Base-by-base conservation (phyloP, 1,140 invertebrate species). In the Cydia amplana region DNA sequence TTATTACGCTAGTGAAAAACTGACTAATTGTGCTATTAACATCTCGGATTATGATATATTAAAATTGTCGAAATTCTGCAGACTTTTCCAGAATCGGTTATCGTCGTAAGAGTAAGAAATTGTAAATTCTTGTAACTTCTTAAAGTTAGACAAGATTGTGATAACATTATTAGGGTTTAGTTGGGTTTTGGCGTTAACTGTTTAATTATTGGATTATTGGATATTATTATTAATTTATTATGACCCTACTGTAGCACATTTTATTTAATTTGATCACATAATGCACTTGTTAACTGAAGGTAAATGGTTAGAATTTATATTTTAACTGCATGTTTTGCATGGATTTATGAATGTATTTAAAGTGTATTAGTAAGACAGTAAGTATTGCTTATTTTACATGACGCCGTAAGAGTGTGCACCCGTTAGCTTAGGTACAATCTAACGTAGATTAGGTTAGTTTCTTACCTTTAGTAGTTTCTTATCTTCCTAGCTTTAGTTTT, bases 211-310 rank as follows among this genome's bases (percentile, higher is more conserved):
- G 78, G 75, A 80, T 32, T 6, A 32, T 4, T 25, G 25, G 25
- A 25, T 25, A 25, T 25, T 25, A 25, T 25, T 25, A 25, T 25
- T 25, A 25, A 25, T 25, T 78, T 80, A 78, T 72, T 55, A 79
- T 82, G 81, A 78, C 81, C 81, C 81, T 82, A 76, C 81, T 82
- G 77, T 75, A 70, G 32, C n/a, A 36, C 32, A 9, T 9, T 18
- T 70, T 70, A 70, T 70, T 70, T 70, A 36, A 36, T 70, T 65
- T 36, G 4, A 40, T 40, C 32, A 40, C 65, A n/a, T 36, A 16
- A 36, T 36, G 65, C 65, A 70, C 65, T 36, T 6, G n/a, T 70
- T 20, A 70, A n/a, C 5, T 40, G 40, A 1, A 18, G 18, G 65
- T 70, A 70, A 12, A 23, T 64, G 1, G 20, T 4, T 64, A 40